These are phyloP conservation scores for Hypomecis punctinalis DNA, from an alignment of 2,888 invertebrate species.

Conservation along the genomic window DNA sequence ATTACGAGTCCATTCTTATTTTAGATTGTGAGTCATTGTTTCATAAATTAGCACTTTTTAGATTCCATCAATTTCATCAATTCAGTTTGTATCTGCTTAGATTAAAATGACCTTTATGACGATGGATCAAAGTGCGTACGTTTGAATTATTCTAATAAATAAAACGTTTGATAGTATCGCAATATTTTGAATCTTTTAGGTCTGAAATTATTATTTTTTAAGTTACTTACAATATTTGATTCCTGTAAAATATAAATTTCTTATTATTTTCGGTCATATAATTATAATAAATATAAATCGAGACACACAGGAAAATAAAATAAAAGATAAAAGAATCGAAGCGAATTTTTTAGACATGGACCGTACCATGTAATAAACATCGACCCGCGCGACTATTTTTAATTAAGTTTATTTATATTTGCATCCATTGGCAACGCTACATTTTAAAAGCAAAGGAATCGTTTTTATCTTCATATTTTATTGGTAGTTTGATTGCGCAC, in stretches of 20 bases:
- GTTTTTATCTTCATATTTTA: neutral
- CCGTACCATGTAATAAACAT: neutral
- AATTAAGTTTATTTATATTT: slow-evolving; percentile 32
- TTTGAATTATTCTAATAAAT: too few species aligned
- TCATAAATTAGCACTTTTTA: neutral
- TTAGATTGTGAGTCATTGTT: slow-evolving; percentile 2
- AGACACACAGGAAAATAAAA: too few species aligned
- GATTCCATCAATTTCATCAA: neutral
- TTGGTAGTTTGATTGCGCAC: neutral
- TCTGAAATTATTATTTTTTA: too few species aligned
- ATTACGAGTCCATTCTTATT: neutral
- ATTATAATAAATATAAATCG: too few species aligned
- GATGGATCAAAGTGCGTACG: too few species aligned
- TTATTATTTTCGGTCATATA: too few species aligned
- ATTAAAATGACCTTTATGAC: neutral
- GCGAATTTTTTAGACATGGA: neutral
- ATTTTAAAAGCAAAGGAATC: neutral
- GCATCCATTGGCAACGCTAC: neutral
- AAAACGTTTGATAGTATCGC: too few species aligned
- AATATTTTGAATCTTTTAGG: too few species aligned
- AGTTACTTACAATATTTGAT: too few species aligned
- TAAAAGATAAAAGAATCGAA: neutral
- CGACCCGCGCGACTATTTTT: slow-evolving; percentile 29
- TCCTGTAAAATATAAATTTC: too few species aligned
- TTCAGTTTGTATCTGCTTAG: neutral